These are phyloP conservation scores for Malurus cyaneus DNA, from an alignment of 2,113 vertebrate species.

Conservation along the genomic window DNA sequence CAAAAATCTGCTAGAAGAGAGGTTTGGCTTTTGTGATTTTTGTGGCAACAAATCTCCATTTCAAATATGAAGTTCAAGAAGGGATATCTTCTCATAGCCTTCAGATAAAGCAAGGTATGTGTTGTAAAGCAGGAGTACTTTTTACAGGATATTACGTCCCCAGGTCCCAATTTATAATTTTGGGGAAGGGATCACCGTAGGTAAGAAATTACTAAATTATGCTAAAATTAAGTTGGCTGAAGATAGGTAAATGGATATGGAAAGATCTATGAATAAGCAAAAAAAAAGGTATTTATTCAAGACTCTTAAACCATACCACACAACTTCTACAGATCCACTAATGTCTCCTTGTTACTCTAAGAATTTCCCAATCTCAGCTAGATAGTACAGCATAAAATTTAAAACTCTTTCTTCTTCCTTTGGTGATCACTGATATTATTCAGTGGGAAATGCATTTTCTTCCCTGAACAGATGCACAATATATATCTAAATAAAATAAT, in stretches of 20 bases:
- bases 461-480: neutral
- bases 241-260: neutral
- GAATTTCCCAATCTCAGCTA: neutral
- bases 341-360: neutral
- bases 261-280: neutral
- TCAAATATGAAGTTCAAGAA: neutral
- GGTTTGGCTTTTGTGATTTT: neutral
- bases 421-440: neutral
- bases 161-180: neutral
- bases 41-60: neutral
- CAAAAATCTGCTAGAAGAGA: neutral
- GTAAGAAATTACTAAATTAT: neutral
- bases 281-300: neutral
- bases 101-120: neutral
- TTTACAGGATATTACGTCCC: neutral
- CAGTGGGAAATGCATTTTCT: neutral
- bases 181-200: neutral
- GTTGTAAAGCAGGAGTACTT: neutral
- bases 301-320: neutral
- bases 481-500: neutral
- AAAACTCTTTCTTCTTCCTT: neutral
- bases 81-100: neutral
- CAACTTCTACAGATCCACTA: neutral
- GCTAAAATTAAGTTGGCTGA: neutral
- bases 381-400: neutral